Percentiles rank a stretch among this genome's conserved stretches.
Conservation (phyloP, 1,140 invertebrate genomes). For the Anagrus nilaparvatae region DNA sequence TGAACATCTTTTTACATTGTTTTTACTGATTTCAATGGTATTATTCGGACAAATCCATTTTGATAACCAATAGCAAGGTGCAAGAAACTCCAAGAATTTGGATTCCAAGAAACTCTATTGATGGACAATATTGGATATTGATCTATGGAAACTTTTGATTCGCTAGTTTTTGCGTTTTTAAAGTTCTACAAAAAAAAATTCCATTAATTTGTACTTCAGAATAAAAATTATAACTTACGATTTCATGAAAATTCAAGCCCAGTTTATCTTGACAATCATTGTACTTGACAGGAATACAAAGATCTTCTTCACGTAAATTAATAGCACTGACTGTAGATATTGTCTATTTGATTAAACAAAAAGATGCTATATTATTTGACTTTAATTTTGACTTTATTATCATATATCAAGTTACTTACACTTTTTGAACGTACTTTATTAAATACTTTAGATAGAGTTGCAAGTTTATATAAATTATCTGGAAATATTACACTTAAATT, state of each 20-base stretch:
- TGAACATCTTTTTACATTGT: neutral
- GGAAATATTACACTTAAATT: constrained; percentile 37
- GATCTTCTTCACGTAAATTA: constrained; percentile 27
- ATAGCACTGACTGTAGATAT: too few relatives aligned
- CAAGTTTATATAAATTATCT: too few relatives aligned
- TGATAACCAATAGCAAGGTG: constrained; percentile 39
- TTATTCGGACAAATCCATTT: constrained; percentile 38
- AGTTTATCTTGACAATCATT: constrained; percentile 30
- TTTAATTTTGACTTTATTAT: too few relatives aligned
- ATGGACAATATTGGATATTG: constrained; percentile 35
- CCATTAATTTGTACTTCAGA: neutral
- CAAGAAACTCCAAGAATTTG: constrained; percentile 38
- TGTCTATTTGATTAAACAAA: too few relatives aligned
- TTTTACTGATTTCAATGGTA: constrained; percentile 31
- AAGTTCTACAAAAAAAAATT: neutral
- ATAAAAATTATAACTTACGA: constrained; percentile 19
- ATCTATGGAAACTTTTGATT: constrained; percentile 23
- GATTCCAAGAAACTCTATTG: constrained; percentile 38
- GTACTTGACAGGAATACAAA: constrained; percentile 31
- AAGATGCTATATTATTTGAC: too few relatives aligned
- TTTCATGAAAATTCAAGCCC: constrained; percentile 34
- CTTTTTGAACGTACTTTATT: too few relatives aligned
- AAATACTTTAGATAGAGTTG: too few relatives aligned
- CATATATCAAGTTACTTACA: too few relatives aligned
- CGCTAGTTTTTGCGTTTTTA: neutral